phyloP scores from a whole-genome alignment of 23 tunicate genomes.

The Phallusia fumigata region DNA sequence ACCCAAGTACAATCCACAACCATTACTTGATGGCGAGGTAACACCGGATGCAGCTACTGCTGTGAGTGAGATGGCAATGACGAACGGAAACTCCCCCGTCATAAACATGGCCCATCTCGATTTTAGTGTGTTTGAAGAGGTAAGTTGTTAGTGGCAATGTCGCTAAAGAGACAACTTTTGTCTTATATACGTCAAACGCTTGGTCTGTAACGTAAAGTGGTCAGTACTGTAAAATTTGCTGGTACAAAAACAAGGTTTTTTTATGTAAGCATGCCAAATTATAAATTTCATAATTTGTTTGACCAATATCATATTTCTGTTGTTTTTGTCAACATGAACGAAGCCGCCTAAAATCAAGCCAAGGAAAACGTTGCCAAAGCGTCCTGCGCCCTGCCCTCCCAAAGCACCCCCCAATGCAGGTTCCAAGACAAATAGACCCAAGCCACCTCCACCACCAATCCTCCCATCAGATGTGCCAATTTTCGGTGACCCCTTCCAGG shows the following conservation, averaged over 20 bases:
- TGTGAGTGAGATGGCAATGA: background rate
- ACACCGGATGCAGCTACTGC: background rate
- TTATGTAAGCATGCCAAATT: background rate
- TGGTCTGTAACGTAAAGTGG: too few relatives aligned
- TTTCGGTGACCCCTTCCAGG: background rate
- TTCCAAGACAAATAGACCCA: background rate
- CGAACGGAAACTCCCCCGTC: background rate
- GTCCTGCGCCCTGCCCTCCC: constrained; percentile 77
- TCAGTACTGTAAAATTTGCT: too few relatives aligned
- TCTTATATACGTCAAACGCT: too few relatives aligned
- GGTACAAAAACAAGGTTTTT: too few relatives aligned
- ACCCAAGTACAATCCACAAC: background rate
- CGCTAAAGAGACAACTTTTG: too few relatives aligned
- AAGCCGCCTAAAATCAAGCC: constrained; percentile 77
- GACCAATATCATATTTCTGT: too few relatives aligned
- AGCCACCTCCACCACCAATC: background rate
- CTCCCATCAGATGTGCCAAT: background rate
- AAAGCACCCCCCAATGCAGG: constrained; percentile 8
- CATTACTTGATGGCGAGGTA: background rate
- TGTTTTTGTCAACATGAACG: constrained; percentile 1
- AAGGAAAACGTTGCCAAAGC: constrained; percentile 69
- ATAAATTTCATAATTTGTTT: too few relatives aligned
- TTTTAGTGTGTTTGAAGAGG: constrained; percentile 10
- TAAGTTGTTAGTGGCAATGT: background rate
- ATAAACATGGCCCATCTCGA: background rate